Percentiles rank a stretch among this genome's conserved stretches.
These are phyloP conservation scores for Montipora foliosa DNA, from an alignment of 64 coral and sea anemone species.

Conservation along the genomic window DNA sequence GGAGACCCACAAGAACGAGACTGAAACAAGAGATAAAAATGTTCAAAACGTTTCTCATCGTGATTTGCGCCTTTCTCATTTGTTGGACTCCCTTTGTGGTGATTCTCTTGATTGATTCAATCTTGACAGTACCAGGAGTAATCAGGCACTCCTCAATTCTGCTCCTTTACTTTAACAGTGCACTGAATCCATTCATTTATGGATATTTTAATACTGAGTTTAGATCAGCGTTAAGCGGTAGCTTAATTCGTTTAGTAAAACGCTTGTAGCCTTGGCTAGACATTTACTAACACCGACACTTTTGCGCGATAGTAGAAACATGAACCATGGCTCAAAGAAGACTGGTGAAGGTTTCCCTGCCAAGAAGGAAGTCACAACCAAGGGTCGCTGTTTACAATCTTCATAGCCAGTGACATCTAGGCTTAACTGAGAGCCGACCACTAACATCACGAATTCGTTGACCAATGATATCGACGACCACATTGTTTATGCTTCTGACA, in stretches of 20 bases:
- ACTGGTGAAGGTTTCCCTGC: too few species aligned
- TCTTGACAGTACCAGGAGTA: background rate
- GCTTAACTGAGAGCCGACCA: too few species aligned
- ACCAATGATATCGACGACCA: too few species aligned
- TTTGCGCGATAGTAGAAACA: too few species aligned
- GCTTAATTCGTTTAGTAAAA: background rate
- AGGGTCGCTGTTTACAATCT: too few species aligned
- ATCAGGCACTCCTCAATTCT: conserved; percentile 57
- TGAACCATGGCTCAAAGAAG: too few species aligned
- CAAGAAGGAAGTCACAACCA: too few species aligned
- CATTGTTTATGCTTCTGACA: too few species aligned
- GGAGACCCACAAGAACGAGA: background rate
- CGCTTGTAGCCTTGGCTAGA: background rate
- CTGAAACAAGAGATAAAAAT: conserved; percentile 77
- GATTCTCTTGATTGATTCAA: conserved; percentile 35
- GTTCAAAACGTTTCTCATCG: conserved; percentile 78
- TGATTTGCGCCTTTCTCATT: conserved; percentile 54
- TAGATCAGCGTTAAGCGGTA: conserved; percentile 30
- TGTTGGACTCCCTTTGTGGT: conserved; percentile 68
- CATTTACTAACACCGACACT: background rate
- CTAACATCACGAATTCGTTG: too few species aligned
- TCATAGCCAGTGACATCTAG: too few species aligned
- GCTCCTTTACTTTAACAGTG: conserved; percentile 76
- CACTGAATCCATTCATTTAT: conserved; percentile 78
- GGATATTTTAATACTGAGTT: conserved; percentile 66